A percentile compares a stretch with the other conserved stretches of the same genome.
These are phyloP conservation scores for Nomada goodeniana DNA, from an alignment of 2,888 invertebrate genomes.

Conservation along the genomic window DNA sequence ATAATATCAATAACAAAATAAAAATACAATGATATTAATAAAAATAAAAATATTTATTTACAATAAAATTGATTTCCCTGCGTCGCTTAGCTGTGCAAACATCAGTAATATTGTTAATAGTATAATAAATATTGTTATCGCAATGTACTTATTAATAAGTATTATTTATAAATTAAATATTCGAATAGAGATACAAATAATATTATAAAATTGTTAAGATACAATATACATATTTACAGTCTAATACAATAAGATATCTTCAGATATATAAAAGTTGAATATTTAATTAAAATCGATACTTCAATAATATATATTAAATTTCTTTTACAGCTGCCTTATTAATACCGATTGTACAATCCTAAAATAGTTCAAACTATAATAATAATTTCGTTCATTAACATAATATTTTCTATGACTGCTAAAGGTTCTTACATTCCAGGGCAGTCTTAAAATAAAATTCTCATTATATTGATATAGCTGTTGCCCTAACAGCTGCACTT, in stretches of 20 bases:
- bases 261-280: not conserved
- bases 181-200: conserved; percentile 12
- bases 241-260: conserved; percentile 2
- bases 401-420: not conserved
- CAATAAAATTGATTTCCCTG: conserved; percentile 12
- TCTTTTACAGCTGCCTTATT: conserved; percentile 25
- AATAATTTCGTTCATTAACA: not conserved
- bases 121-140: conserved; percentile 20
- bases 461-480: conserved; percentile 81
- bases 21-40: conserved; percentile 3
- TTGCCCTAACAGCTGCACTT: conserved; percentile 88
- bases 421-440: conserved; percentile 41
- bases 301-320: conserved; percentile 10
- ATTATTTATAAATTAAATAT: conserved; percentile 13
- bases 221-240: conserved; percentile 34
- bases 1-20: not conserved
- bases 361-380: not conserved
- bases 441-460: conserved; percentile 18
- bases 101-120: conserved; percentile 22
- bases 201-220: conserved; percentile 11
- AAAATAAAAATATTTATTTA: conserved; percentile 13
- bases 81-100: conserved; percentile 9
- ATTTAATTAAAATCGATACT: conserved; percentile 9
- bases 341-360: conserved; percentile 1
- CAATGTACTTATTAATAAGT: not conserved